Evolutionary conservation across 2,797 vertebrate species (phyloP).

Genomic region (Tapera naevia): DNA sequence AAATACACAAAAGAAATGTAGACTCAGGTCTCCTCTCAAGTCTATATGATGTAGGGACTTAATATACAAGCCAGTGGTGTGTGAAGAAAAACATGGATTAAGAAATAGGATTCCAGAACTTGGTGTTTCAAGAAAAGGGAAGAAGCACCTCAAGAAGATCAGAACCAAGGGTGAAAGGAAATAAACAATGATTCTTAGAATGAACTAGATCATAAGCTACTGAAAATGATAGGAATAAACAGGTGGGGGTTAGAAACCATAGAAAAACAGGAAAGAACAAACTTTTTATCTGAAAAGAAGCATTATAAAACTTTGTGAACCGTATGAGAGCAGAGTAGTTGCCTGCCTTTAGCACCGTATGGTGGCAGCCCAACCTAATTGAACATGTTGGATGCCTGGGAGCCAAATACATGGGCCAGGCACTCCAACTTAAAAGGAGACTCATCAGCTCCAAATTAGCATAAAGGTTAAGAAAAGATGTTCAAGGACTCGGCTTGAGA

Average conservation of each 20-base stretch:
- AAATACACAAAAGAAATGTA: background rate
- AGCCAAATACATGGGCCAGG: background rate
- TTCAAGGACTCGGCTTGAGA: background rate
- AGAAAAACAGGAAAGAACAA: background rate
- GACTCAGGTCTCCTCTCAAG: background rate
- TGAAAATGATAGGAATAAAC: background rate
- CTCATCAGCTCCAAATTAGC: background rate
- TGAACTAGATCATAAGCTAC: background rate
- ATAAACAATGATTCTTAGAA: background rate
- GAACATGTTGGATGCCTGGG: background rate
- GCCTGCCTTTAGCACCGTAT: background rate
- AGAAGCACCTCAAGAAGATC: background rate
- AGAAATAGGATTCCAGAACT: background rate
- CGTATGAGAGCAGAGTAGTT: background rate
- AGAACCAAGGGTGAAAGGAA: background rate
- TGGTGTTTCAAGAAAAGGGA: background rate
- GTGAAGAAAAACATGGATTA: background rate
- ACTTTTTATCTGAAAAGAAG: background rate
- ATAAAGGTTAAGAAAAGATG: background rate
- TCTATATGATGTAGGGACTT: background rate
- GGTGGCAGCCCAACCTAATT: background rate
- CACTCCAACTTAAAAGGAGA: background rate
- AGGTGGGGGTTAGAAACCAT: background rate
- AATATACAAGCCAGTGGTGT: background rate
- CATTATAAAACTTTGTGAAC: background rate